Evolutionary conservation across 2,113 vertebrate genomes (phyloP).

Genomic region (Hemichromis elongatus): DNA sequence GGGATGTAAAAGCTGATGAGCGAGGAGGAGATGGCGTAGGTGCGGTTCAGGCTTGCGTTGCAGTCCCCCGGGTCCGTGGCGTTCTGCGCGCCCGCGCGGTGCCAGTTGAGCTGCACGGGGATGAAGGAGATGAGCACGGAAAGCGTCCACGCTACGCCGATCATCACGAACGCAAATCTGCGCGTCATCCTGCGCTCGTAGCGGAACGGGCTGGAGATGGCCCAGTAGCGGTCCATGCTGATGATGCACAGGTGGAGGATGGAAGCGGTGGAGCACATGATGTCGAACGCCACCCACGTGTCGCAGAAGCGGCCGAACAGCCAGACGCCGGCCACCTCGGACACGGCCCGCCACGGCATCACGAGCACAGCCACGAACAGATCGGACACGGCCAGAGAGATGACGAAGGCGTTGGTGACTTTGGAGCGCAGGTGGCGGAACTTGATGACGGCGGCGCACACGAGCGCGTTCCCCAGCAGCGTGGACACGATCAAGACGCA

Average conservation of each 20-base stretch:
- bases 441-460: conserved; percentile 70
- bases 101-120: conserved; percentile 76
- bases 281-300: conserved; percentile 81
- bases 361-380: conserved; percentile 79
- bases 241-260: conserved; percentile 82
- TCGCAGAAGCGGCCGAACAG: conserved; percentile 78
- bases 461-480: conserved; percentile 72
- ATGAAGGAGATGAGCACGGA: conserved; percentile 74
- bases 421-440: conserved; percentile 75
- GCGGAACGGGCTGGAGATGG: conserved; percentile 76
- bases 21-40: conserved; percentile 74
- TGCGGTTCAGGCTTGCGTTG: conserved; percentile 73
- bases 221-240: conserved; percentile 82
- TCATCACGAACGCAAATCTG: conserved; percentile 74
- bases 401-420: conserved; percentile 79
- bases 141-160: conserved; percentile 72
- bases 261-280: conserved; percentile 80
- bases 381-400: conserved; percentile 77
- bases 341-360: conserved; percentile 79
- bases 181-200: conserved; percentile 77
- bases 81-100: conserved; percentile 51
- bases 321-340: conserved; percentile 74
- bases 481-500: conserved; percentile 76
- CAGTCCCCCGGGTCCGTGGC: conserved; percentile 46
- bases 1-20: conserved; percentile 74